Percentiles rank a stretch among this genome's conserved stretches.
Conservation (phyloP, 2,888 invertebrate species). For the Nasonovia ribisnigri region DNA sequence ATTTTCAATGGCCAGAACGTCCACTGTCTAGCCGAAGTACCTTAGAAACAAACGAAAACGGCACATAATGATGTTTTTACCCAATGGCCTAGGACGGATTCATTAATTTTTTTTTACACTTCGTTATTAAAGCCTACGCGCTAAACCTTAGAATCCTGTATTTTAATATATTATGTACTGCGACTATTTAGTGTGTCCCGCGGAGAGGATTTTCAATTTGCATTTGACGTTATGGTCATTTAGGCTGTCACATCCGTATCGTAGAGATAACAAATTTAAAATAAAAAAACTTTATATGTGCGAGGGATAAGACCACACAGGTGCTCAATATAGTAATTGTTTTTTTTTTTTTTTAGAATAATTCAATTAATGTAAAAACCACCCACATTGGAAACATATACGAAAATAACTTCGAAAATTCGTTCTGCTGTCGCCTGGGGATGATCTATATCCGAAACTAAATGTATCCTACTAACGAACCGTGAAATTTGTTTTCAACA, state of each 20-base stretch:
- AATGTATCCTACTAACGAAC: constrained; percentile 57
- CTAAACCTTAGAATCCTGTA: neutral
- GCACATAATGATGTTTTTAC: constrained; percentile 13
- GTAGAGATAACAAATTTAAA: neutral
- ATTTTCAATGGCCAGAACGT: neutral
- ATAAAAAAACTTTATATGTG: neutral
- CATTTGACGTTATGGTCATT: constrained; percentile 35
- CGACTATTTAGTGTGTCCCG: neutral
- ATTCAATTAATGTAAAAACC: constrained; percentile 50
- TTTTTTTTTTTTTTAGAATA: constrained; percentile 21
- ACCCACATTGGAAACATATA: constrained; percentile 34
- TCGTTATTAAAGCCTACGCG: neutral
- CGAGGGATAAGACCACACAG: neutral
- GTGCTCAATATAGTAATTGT: neutral
- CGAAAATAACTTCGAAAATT: constrained; percentile 40
- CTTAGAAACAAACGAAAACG: neutral
- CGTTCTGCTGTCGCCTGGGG: constrained; percentile 47
- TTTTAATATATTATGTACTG: constrained; percentile 6
- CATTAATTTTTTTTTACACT: constrained; percentile 27
- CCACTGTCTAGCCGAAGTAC: neutral
- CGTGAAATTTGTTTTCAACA: constrained; percentile 64
- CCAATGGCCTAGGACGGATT: constrained; percentile 45
- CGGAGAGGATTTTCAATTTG: constrained; percentile 20
- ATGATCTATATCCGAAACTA: constrained; percentile 55
- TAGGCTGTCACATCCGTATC: constrained; percentile 35